Evolutionary conservation across 1,140 invertebrate genomes (phyloP).

Genomic region (Tetramorium parvispinum): DNA sequence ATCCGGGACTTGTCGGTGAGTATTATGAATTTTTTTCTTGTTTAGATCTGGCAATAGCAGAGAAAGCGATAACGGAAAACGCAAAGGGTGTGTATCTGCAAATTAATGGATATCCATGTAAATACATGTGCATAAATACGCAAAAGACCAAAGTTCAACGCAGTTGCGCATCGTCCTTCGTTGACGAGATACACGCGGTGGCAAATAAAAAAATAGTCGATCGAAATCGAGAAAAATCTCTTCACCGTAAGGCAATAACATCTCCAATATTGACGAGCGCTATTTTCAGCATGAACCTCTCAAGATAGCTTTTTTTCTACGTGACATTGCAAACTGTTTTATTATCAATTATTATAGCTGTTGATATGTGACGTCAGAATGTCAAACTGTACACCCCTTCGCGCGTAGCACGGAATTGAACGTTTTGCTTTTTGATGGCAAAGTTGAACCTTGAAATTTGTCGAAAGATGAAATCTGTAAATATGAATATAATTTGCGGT

Average conservation of each 20-base stretch:
- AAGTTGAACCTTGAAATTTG: background rate
- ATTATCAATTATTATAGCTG: background rate
- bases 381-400: background rate
- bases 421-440: background rate
- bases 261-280: background rate
- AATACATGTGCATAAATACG: background rate
- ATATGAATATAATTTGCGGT: background rate
- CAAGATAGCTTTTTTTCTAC: background rate
- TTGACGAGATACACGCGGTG: background rate
- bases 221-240: background rate
- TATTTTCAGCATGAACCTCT: background rate
- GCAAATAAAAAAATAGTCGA: background rate
- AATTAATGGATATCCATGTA: background rate
- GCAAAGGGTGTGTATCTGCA: background rate
- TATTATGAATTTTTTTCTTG: background rate
- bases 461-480: background rate
- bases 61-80: background rate
- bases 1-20: background rate
- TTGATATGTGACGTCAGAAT: background rate
- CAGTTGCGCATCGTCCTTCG: background rate
- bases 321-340: background rate
- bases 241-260: background rate
- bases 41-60: background rate
- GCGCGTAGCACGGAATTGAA: background rate
- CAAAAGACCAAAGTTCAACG: background rate